A percentile compares a stretch with the other conserved stretches of the same genome.
Evolutionary conservation across 2,113 vertebrate species (phyloP).

Genomic region (Microcebus ravelobensis): DNA sequence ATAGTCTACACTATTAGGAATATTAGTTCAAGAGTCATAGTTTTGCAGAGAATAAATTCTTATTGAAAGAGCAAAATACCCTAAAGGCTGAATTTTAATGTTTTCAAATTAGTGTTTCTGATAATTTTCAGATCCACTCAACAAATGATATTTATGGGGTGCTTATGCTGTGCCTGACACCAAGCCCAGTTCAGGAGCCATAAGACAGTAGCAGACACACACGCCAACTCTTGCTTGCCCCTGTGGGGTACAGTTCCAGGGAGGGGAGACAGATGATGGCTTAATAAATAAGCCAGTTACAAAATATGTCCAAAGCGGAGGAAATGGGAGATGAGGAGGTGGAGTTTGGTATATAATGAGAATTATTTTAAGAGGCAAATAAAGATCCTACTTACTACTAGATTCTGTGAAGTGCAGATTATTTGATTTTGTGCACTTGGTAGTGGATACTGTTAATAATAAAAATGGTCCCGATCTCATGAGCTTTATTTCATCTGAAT

Average conservation of each 20-base stretch:
- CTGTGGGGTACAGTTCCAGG: rapidly evolving
- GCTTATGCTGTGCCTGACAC: rapidly evolving
- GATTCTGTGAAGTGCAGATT: not conserved
- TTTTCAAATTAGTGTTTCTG: not conserved
- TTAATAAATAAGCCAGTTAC: rapidly evolving
- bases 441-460: not conserved
- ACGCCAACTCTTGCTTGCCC: rapidly evolving
- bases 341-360: not conserved
- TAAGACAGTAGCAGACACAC: rapidly evolving
- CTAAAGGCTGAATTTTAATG: not conserved
- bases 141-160: not conserved
- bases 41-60: not conserved
- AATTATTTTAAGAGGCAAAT: not conserved
- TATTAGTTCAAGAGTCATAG: not conserved
- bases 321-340: not conserved
- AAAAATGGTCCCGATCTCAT: not conserved
- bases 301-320: not conserved
- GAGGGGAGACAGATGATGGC: not conserved
- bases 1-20: no score
- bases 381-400: rapidly evolving
- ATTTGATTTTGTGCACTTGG: not conserved
- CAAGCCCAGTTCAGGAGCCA: no score
- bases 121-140: not conserved
- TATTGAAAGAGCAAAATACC: not conserved
- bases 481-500: not conserved